Conservation (phyloP, 2,888 invertebrate species). For the Esperia sulphurella region DNA sequence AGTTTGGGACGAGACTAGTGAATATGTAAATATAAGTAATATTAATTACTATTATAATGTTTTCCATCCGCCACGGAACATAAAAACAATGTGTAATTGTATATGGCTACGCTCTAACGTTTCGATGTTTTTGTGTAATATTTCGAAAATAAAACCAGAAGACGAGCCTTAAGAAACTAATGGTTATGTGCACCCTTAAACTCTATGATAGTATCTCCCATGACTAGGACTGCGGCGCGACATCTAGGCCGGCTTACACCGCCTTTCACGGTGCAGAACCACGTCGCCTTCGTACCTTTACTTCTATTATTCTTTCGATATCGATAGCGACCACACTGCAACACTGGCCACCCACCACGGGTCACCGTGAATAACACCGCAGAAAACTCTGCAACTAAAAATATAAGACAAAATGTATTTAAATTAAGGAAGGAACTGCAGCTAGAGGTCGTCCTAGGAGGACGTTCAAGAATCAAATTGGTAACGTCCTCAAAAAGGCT, state of each 20-base stretch:
- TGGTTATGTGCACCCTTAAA: not conserved
- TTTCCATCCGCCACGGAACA: too few species aligned
- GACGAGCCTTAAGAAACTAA: not conserved
- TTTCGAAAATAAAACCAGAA: too few species aligned
- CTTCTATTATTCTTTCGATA: not conserved
- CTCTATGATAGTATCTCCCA: not conserved
- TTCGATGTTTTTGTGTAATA: too few species aligned
- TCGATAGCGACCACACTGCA: not conserved
- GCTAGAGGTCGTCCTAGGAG: too few species aligned
- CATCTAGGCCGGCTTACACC: not conserved
- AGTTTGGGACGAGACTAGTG: too few species aligned
- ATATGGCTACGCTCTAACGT: too few species aligned
- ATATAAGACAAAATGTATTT: not conserved
- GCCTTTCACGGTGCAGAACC: not conserved
- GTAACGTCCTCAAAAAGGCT: too few species aligned
- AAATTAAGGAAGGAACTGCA: too few species aligned
- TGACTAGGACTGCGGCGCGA: slow-evolving; percentile 1
- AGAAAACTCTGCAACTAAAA: not conserved
- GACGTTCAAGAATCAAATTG: too few species aligned
- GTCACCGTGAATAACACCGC: not conserved
- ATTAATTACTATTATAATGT: too few species aligned
- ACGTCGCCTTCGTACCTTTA: not conserved
- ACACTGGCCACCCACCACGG: not conserved
- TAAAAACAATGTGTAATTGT: too few species aligned
- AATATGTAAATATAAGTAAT: too few species aligned